A percentile compares a stretch with the other conserved stretches of the same genome.
phyloP scores from a whole-genome alignment of 2,797 vertebrate species.

The Sebastiscus albofasciatus region DNA sequence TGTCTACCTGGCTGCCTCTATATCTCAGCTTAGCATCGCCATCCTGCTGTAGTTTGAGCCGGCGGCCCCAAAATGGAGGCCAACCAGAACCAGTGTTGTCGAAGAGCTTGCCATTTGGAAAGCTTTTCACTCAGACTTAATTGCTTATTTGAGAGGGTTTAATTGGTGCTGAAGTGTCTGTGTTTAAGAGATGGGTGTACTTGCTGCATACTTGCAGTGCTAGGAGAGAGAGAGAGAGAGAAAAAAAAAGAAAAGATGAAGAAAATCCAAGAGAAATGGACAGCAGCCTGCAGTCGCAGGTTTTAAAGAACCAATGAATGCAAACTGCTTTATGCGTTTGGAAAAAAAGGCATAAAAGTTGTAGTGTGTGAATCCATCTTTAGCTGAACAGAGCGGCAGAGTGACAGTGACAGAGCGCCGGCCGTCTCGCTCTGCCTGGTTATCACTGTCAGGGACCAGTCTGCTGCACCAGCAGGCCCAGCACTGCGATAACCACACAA shows the following conservation, averaged over 20 bases:
- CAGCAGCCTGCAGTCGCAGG: not conserved
- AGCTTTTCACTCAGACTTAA: not conserved
- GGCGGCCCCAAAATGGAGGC: not conserved
- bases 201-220: not conserved
- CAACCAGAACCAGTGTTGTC: not conserved
- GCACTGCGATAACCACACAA: constrained; percentile 85
- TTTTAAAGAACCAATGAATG: constrained; percentile 26
- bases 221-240: not conserved
- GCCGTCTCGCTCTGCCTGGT: constrained; percentile 78
- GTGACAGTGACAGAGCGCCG: constrained; percentile 85
- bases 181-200: not conserved
- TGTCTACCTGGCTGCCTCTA: constrained; percentile 26
- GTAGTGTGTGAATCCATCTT: constrained; percentile 68
- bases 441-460: constrained; percentile 84
- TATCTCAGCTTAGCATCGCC: constrained; percentile 36
- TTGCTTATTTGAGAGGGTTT: not conserved
- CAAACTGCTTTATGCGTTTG: constrained; percentile 42
- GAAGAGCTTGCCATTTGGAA: not conserved
- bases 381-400: constrained; percentile 53
- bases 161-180: constrained; percentile 7
- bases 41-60: constrained; percentile 20
- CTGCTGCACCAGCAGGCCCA: constrained; percentile 83
- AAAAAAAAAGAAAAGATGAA: not conserved
- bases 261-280: not conserved
- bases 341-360: constrained; percentile 51